Conservation (phyloP, 2,797 vertebrate species). For the Acipenser transmontanus region DNA sequence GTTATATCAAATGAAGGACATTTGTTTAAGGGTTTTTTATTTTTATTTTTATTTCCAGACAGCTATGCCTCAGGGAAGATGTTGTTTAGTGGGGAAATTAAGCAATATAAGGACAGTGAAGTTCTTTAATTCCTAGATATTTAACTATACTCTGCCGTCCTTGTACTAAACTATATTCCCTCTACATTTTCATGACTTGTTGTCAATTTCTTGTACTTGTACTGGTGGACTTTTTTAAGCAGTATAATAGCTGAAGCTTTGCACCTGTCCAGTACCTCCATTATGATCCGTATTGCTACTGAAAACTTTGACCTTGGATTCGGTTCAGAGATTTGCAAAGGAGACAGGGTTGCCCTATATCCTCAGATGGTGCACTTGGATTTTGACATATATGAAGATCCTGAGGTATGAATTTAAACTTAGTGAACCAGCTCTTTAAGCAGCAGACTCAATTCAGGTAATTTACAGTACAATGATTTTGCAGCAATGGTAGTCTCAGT, state of each 20-base stretch:
- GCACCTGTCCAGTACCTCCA: constrained; percentile 44
- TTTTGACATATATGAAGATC: constrained; percentile 38
- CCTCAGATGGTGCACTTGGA: constrained; percentile 42
- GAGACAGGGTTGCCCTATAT: constrained; percentile 41
- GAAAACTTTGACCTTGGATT: constrained; percentile 38
- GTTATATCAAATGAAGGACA: neutral
- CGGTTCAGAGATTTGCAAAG: constrained; percentile 33
- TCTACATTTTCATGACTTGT: neutral
- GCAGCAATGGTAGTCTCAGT: no score
- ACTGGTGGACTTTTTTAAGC: constrained; percentile 21
- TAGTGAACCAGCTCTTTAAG: no score
- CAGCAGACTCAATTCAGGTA: no score
- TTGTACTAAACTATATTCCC: neutral
- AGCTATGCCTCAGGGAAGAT: neutral
- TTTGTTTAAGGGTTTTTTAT: neutral
- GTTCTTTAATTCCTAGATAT: no score
- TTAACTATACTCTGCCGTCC: neutral
- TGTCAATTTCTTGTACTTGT: neutral
- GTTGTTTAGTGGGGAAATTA: neutral
- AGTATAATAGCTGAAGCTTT: constrained; percentile 41
- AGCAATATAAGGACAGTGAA: neutral
- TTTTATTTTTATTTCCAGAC: neutral
- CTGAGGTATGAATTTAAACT: constrained; percentile 26
- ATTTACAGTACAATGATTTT: no score
- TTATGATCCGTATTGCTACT: constrained; percentile 40